phyloP scores from a whole-genome alignment of 2,888 invertebrate genomes.

The Ectobius pallidus region DNA sequence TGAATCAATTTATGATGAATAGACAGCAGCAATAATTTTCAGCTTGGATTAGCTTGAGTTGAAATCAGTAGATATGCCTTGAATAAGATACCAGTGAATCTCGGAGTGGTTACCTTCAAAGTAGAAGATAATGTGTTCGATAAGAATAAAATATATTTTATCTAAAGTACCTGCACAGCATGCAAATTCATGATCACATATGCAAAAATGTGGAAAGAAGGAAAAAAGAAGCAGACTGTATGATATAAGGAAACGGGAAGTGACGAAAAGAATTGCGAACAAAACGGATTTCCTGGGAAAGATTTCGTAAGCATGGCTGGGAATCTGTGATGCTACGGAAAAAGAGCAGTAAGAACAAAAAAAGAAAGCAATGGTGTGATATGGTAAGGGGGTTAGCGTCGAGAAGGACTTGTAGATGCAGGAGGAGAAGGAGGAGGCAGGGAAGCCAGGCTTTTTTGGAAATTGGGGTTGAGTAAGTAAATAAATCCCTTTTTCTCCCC shows the following conservation, averaged over 20 bases:
- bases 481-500: neutral
- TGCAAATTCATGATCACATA: neutral
- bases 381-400: neutral
- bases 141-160: no score
- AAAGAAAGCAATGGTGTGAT: no score
- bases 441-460: no score
- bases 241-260: slow-evolving; percentile 2
- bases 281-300: slow-evolving; percentile 25
- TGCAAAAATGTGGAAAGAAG: neutral
- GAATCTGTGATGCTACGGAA: slow-evolving; percentile 6
- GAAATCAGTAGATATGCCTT: no score
- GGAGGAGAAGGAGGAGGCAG: neutral
- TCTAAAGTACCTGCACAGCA: no score
- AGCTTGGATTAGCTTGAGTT: no score
- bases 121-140: no score
- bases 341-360: no score
- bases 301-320: slow-evolving; percentile 22
- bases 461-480: neutral
- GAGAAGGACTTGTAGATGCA: neutral
- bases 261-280: neutral
- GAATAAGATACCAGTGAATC: no score
- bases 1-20: no score
- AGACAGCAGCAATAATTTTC: no score
- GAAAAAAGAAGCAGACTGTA: neutral
- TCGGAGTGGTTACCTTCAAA: no score